Percentiles rank a stretch among this genome's conserved stretches.
These are phyloP conservation scores for Muntiacus muntjak DNA, from an alignment of 2,113 vertebrate species.

Conservation along the genomic window DNA sequence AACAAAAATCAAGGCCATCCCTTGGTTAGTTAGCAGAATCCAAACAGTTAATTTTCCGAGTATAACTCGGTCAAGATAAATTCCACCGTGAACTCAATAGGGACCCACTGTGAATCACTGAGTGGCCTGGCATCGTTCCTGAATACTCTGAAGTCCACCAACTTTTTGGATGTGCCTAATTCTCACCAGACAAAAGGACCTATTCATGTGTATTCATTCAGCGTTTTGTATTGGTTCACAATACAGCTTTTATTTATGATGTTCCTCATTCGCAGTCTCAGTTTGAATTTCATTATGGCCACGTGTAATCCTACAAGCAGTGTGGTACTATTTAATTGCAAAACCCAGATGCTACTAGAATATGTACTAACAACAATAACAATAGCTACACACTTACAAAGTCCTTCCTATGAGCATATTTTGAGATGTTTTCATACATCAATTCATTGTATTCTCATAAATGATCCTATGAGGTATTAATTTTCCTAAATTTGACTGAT, in stretches of 20 bases:
- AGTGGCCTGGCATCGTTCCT: not conserved
- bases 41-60: not conserved
- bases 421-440: not conserved
- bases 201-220: not conserved
- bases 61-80: not conserved
- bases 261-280: not conserved
- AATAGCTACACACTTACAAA: not conserved
- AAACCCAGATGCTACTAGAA: not conserved
- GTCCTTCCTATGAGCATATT: not conserved
- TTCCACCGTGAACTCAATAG: not conserved
- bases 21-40: constrained; percentile 4
- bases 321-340: not conserved
- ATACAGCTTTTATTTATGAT: not conserved
- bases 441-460: not conserved
- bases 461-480: not conserved
- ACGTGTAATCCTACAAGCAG: not conserved
- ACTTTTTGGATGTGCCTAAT: not conserved
- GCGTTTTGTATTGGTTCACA: not conserved
- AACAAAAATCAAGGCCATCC: constrained; percentile 15
- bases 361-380: not conserved
- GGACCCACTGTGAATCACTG: not conserved
- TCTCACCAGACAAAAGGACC: not conserved
- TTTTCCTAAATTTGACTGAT: not conserved
- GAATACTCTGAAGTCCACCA: not conserved
- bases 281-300: not conserved